Percentiles rank a stretch among this genome's conserved stretches.
phyloP scores from a whole-genome alignment of 2,888 invertebrate genomes.

The Cryptocephalus primarius region DNA sequence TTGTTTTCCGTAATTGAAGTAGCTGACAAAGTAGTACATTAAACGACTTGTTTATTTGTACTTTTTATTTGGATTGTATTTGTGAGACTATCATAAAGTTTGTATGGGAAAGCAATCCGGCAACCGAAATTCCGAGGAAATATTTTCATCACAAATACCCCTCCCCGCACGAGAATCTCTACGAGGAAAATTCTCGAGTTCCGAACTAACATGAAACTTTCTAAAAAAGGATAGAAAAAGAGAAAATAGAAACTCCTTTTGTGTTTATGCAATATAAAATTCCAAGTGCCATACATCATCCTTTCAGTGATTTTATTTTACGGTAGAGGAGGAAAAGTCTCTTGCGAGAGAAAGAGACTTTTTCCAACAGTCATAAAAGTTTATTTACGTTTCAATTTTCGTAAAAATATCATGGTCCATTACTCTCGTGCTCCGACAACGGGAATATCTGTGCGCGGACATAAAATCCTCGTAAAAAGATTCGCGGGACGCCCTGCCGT shows the following conservation, averaged over 20 bases:
- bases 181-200: neutral
- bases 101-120: too few species aligned
- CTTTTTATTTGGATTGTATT: too few species aligned
- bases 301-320: constrained; percentile 13
- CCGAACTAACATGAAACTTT: neutral
- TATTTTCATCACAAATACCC: too few species aligned
- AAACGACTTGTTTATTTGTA: too few species aligned
- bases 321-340: constrained; percentile 9
- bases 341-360: constrained; percentile 12
- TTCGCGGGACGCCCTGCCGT: constrained; percentile 28
- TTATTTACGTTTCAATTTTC: constrained; percentile 39
- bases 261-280: constrained; percentile 10
- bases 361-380: constrained; percentile 30
- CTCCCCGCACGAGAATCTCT: too few species aligned
- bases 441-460: constrained; percentile 30
- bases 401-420: constrained; percentile 37
- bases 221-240: neutral
- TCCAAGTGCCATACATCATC: constrained; percentile 8
- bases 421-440: constrained; percentile 30
- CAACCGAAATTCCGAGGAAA: too few species aligned
- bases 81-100: too few species aligned
- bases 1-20: too few species aligned
- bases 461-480: constrained; percentile 34
- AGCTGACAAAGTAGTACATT: too few species aligned
- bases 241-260: constrained; percentile 1